Conservation (phyloP, 2,797 vertebrate species). For the Melanotaenia nigrans region DNA sequence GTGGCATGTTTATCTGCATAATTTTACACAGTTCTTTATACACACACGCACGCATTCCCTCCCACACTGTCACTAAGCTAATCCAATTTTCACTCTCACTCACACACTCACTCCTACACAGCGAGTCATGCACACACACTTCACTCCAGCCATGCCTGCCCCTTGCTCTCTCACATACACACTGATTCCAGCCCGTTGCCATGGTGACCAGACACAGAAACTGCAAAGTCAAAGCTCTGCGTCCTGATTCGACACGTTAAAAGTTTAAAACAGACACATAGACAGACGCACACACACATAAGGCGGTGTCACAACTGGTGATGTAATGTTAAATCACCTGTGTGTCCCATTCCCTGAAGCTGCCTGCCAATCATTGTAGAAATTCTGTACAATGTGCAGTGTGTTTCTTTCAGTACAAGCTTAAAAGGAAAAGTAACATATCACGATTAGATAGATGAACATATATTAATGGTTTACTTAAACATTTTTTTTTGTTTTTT, state of each 20-base stretch:
- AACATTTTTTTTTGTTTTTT: too few species aligned
- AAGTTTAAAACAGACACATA: constrained; percentile 17
- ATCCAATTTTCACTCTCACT: constrained; percentile 72
- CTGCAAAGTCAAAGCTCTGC: constrained; percentile 38
- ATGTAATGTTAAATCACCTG: not conserved
- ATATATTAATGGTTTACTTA: too few species aligned
- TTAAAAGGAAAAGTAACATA: too few species aligned
- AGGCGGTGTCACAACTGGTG: not conserved
- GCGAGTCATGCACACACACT: constrained; percentile 66
- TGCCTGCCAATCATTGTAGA: too few species aligned
- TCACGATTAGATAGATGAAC: too few species aligned
- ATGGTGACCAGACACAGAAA: constrained; percentile 64
- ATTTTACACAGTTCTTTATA: constrained; percentile 17
- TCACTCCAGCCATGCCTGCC: constrained; percentile 55
- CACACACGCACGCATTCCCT: constrained; percentile 29
- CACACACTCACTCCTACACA: constrained; percentile 70
- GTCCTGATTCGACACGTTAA: constrained; percentile 40
- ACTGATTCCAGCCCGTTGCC: constrained; percentile 72
- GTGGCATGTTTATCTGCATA: constrained; percentile 21
- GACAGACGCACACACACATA: not conserved
- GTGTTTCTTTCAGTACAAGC: too few species aligned
- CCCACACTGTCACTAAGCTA: constrained; percentile 65
- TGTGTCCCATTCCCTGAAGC: not conserved
- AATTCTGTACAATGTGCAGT: too few species aligned
- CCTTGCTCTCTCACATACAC: constrained; percentile 43